These are phyloP conservation scores for Petroica traversi DNA, from an alignment of 2,113 vertebrate species.

Conservation along the genomic window DNA sequence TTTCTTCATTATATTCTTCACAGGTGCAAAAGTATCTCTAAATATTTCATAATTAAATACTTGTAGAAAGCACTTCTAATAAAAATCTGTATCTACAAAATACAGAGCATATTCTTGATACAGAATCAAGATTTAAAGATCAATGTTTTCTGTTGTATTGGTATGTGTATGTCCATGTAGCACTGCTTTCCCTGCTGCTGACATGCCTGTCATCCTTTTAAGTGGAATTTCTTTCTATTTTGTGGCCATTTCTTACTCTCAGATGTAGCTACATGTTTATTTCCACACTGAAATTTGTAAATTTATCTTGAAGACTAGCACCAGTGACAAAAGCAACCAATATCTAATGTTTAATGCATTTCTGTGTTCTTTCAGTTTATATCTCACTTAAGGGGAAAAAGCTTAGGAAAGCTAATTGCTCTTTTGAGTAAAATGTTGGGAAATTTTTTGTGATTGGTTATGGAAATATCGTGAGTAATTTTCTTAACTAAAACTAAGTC, in stretches of 20 bases:
- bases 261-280: not conserved
- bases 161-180: not conserved
- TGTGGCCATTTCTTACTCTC: not conserved
- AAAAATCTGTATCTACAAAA: not conserved
- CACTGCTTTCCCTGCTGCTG: not conserved
- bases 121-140: not conserved
- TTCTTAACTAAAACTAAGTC: not conserved
- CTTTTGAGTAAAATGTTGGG: not conserved
- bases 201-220: not conserved
- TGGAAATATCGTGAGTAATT: not conserved
- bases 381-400: not conserved
- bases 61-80: not conserved
- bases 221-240: not conserved
- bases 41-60: not conserved
- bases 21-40: not conserved
- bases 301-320: not conserved
- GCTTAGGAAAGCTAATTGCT: not conserved
- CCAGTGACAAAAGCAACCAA: not conserved
- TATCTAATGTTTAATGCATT: not conserved
- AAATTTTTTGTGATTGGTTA: not conserved
- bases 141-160: not conserved
- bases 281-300: not conserved
- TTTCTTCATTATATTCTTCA: not conserved
- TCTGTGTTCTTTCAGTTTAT: not conserved
- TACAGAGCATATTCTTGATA: not conserved